Percentiles rank a stretch among this genome's conserved stretches.
phyloP scores from a whole-genome alignment of 2,888 invertebrate genomes.

The Liopterus haemorrhoidalis region DNA sequence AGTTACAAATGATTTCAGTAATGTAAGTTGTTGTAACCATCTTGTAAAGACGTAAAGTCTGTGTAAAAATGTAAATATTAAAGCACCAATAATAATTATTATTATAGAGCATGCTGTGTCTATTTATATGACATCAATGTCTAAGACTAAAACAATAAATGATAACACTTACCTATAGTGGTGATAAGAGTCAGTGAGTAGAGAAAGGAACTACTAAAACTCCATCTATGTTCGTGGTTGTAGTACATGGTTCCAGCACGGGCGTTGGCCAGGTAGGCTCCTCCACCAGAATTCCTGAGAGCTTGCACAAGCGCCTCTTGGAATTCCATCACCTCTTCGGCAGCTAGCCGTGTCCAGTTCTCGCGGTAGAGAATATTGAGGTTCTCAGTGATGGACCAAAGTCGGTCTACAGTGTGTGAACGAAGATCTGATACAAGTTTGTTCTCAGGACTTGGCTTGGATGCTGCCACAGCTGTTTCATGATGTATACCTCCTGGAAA shows the following conservation, averaged over 20 bases:
- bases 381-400: constrained; percentile 82
- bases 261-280: constrained; percentile 41
- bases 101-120: not conserved
- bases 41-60: too few relatives aligned
- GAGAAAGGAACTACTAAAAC: constrained; percentile 85
- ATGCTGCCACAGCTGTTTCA: constrained; percentile 60
- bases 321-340: constrained; percentile 79
- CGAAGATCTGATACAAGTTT: constrained; percentile 51
- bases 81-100: too few relatives aligned
- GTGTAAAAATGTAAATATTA: too few relatives aligned
- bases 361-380: constrained; percentile 84
- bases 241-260: constrained; percentile 42
- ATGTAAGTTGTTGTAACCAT: too few relatives aligned
- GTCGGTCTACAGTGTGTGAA: constrained; percentile 67
- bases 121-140: not conserved
- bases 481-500: constrained; percentile 36
- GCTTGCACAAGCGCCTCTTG: constrained; percentile 60
- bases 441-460: constrained; percentile 51
- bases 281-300: constrained; percentile 36
- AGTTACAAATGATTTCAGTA: too few relatives aligned
- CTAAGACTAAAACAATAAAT: not conserved
- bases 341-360: constrained; percentile 85
- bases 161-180: constrained; percentile 73
- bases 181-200: constrained; percentile 92
- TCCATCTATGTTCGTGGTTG: constrained; percentile 66